These are phyloP conservation scores for Oryctes rhinoceros DNA, from an alignment of 1,140 invertebrate genomes.

Conservation along the genomic window DNA sequence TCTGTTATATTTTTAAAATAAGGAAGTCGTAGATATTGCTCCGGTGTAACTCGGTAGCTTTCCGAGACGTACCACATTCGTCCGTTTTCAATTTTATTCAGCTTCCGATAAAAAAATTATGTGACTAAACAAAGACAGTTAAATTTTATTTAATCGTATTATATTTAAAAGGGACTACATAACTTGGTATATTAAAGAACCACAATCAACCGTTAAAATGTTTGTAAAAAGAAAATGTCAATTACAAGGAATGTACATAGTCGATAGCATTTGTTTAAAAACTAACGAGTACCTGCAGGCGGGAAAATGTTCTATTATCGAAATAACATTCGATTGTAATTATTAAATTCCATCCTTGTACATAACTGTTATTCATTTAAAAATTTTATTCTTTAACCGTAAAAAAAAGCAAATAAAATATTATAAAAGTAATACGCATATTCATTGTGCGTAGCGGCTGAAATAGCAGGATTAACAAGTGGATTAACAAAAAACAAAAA, in stretches of 20 bases:
- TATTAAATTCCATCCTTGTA: slow-evolving; percentile 41
- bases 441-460: neutral
- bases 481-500: neutral
- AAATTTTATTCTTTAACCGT: slow-evolving; percentile 42
- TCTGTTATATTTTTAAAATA: no score
- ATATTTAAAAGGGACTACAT: no score
- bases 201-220: neutral
- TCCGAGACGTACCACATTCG: no score
- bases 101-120: no score
- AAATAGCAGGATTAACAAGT: neutral
- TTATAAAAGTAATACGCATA: slow-evolving; percentile 28
- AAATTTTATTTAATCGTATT: no score
- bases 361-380: slow-evolving; percentile 41
- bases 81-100: no score
- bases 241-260: slow-evolving; percentile 41
- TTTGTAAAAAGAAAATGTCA: slow-evolving; percentile 38
- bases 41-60: no score
- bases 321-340: slow-evolving; percentile 37
- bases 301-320: slow-evolving; percentile 41
- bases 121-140: no score
- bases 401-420: slow-evolving; percentile 34
- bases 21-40: no score
- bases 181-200: slow-evolving; percentile 1
- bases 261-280: slow-evolving; percentile 38
- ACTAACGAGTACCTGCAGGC: slow-evolving; percentile 42